Base-by-base conservation (phyloP, 1,140 invertebrate genomes). In the Ctenoplectra terminalis region DNA sequence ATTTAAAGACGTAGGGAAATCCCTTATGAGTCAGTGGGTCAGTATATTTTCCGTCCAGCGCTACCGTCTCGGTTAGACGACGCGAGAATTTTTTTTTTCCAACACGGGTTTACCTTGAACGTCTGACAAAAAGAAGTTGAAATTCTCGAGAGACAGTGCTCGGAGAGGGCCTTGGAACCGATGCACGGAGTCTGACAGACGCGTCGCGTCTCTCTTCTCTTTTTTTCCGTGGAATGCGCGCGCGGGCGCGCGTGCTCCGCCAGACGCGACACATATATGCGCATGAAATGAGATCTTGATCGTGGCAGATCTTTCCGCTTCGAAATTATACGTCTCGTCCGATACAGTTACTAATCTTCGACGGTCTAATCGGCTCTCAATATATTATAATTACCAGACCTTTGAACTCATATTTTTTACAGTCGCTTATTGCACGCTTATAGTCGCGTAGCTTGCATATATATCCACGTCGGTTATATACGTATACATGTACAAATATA, bases 61-160 rank as follows among this genome's bases (percentile, higher is more conserved):
- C 52, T 7, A 29, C 60, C 34, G 83, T 74, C 75, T 52, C 46
- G 26, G 23, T 43, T 48, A 54, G 54, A 70, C 67, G 54, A 71
- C 54, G 75, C 58, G 23, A 29, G 15, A 34, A 46, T 48, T 81
- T 48, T 81, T 56, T 76, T 23, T 61, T 48, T 37, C 26, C 23
- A 17, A 11, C 26, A 48, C 48, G 64, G 34, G 40, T 56, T 73
- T 48, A 58, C 64, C 77, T 75, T 77, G 54, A 64, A 75, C n/a
- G 69, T 34, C 54, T 29, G 52, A 73, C 71, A 81, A 75, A 81
- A 81, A 81, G 78, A 83, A 85, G 46, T 81, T 54, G 77, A 85
- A 63, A 74, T 85, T 34, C 48, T 83, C 69, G 60, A 40, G 52
- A 37, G 75, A 37, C 82, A 70, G 37, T 34, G 54, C 61, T 83